Evolutionary conservation across 2,888 invertebrate genomes (phyloP).

Genomic region (Heliconius erato): DNA sequence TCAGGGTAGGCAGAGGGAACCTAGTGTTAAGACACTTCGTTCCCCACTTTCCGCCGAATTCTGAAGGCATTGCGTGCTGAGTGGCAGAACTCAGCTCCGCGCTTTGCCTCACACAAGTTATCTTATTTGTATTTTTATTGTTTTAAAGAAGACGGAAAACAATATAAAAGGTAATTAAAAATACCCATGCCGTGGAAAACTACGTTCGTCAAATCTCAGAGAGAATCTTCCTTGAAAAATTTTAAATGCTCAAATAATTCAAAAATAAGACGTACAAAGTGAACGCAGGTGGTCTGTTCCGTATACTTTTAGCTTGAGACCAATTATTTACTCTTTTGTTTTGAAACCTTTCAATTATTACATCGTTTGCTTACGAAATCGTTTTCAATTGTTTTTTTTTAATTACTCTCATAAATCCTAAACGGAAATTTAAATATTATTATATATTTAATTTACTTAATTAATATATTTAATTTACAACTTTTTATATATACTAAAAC

Average conservation of each 20-base stretch:
- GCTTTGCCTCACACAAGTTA: not conserved
- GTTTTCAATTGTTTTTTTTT: not conserved
- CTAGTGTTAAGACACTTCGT: too few relatives aligned
- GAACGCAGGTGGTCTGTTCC: not conserved
- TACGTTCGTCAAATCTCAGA: not conserved
- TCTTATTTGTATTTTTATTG: not conserved
- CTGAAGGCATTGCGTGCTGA: too few relatives aligned
- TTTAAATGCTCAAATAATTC: not conserved
- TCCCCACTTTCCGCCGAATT: too few relatives aligned
- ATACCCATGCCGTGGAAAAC: not conserved
- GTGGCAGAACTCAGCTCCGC: too few relatives aligned
- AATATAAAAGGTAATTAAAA: not conserved
- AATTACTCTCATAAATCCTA: too few relatives aligned
- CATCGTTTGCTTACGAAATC: not conserved
- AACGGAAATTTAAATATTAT: not conserved
- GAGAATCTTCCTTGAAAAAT: not conserved
- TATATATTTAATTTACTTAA: too few relatives aligned
- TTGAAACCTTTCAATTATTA: not conserved
- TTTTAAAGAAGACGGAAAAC: not conserved
- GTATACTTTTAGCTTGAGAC: not conserved
- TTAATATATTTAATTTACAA: too few relatives aligned
- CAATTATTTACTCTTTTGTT: constrained; percentile 6
- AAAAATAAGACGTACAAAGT: not conserved
- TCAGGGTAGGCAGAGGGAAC: too few relatives aligned
- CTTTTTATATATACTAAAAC: not conserved